Percentiles rank a stretch among this genome's conserved stretches.
phyloP scores from a whole-genome alignment of 2,888 invertebrate species.

The Rutpela maculata region DNA sequence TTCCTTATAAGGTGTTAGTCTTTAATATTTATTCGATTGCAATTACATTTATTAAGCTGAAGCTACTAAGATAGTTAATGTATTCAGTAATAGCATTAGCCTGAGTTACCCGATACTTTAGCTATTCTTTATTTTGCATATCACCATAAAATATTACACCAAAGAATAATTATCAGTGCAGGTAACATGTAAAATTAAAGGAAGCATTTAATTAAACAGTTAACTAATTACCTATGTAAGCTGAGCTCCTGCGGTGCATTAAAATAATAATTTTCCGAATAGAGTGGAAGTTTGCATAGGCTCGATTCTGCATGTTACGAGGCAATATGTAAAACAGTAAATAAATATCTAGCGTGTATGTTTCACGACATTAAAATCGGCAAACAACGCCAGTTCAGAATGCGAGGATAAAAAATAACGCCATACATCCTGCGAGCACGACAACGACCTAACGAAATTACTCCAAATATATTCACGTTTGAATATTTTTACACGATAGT shows the following conservation, averaged over 20 bases:
- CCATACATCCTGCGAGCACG: constrained; percentile 62
- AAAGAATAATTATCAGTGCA: constrained; percentile 4
- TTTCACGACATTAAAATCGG: constrained; percentile 62
- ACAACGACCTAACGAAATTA: constrained; percentile 65
- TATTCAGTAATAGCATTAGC: constrained; percentile 16
- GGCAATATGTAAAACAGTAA: constrained; percentile 58
- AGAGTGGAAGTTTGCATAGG: neutral
- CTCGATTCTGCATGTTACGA: constrained; percentile 50
- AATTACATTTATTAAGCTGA: neutral
- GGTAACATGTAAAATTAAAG: constrained; percentile 10
- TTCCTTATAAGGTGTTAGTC: neutral
- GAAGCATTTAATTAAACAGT: constrained; percentile 31
- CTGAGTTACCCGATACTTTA: constrained; percentile 15
- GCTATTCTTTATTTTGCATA: constrained; percentile 15
- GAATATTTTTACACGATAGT: constrained; percentile 7
- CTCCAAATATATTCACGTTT: constrained; percentile 33
- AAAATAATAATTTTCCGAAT: constrained; percentile 25
- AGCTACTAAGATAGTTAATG: neutral
- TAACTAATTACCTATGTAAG: constrained; percentile 15
- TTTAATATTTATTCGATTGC: neutral
- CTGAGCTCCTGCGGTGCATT: constrained; percentile 12
- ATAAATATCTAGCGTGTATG: constrained; percentile 61
- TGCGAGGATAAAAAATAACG: constrained; percentile 64
- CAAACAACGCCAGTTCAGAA: constrained; percentile 62
- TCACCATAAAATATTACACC: neutral